Conservation (phyloP, 2,888 invertebrate genomes). For the Acanthosepion lycidas region DNA sequence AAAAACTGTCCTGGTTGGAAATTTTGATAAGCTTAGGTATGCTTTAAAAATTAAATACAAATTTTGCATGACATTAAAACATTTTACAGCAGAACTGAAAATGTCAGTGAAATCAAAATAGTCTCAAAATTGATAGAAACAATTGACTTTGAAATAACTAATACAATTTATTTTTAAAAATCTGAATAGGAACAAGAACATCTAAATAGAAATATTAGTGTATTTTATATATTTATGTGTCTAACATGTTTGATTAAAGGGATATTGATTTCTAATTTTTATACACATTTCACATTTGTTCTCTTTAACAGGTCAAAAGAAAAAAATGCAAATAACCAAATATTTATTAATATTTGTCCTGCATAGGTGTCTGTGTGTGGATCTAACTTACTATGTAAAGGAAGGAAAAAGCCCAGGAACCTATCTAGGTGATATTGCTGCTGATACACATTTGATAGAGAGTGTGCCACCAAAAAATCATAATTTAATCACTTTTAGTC, state of each 20-base stretch:
- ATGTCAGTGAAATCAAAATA: neutral
- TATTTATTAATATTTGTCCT: neutral
- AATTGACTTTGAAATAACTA: neutral
- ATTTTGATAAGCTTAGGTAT: too few relatives aligned
- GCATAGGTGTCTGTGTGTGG: constrained; percentile 33
- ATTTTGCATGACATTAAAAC: neutral
- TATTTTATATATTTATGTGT: neutral
- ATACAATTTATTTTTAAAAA: neutral
- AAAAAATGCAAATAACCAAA: neutral
- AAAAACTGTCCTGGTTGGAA: too few relatives aligned
- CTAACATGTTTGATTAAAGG: neutral
- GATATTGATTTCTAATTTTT: neutral
- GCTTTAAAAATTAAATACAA: neutral
- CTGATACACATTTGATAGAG: constrained; percentile 8
- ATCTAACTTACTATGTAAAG: constrained; percentile 10
- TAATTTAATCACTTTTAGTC: neutral
- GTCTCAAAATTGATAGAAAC: neutral
- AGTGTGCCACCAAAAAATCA: constrained; percentile 33
- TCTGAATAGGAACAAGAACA: neutral
- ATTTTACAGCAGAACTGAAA: neutral
- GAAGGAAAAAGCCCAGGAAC: constrained; percentile 6
- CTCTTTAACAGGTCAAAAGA: neutral
- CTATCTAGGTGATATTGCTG: constrained; percentile 22
- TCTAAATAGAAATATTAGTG: neutral
- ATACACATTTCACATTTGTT: neutral